Evolutionary conservation across 2,113 vertebrate species (phyloP), one percentile per base, ranked within the genome.

Genomic region (Aythya baeri): DNA sequence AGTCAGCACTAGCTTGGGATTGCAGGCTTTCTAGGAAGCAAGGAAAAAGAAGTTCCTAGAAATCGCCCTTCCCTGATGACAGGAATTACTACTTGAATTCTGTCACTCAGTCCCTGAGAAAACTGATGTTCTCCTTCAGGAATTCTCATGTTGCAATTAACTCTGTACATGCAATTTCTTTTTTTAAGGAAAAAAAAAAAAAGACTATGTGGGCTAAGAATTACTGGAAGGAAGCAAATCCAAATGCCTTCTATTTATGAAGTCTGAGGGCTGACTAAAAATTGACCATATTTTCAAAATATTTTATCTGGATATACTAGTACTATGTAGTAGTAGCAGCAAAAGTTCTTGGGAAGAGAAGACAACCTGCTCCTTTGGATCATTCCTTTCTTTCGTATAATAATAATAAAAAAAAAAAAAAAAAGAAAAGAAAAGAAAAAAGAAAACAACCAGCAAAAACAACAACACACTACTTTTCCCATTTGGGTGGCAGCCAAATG

Each of bases 1-100:
- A 95, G 73, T 93, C 92, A 94, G 86, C 88, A 72, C 31, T 86
- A 61, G 32, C 11, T 86, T 16, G 21, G 49, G 31, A 84, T 75
- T 86, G 29, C 74, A 86, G 57, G 5, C 49, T 81, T 2, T 83
- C 70, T 65, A 31, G 0, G 2, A 91, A 84, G 52, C 17, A 93
- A 72, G 62, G 31, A 38, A 61, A 84, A 84, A 78, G 20, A 58
- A 14, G 10, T 91, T 92, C 86, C 81, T 95, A 84, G 86, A 92
- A 94, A 92, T 68, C 26, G 20, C 11, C 14, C 16, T 87, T 87
- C 57, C 75, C 38, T 68, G 34, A n/a, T 34, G 32, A 72, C 44
- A 87, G 29, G 29, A 91, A 71, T 75, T 89, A 52, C 66, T 75
- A 26, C 57, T 70, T 86, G 62, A 78, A 89, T 61, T 91, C 10